Base-by-base conservation (phyloP, 2,113 vertebrate species). In the Turdus rufiventris region DNA sequence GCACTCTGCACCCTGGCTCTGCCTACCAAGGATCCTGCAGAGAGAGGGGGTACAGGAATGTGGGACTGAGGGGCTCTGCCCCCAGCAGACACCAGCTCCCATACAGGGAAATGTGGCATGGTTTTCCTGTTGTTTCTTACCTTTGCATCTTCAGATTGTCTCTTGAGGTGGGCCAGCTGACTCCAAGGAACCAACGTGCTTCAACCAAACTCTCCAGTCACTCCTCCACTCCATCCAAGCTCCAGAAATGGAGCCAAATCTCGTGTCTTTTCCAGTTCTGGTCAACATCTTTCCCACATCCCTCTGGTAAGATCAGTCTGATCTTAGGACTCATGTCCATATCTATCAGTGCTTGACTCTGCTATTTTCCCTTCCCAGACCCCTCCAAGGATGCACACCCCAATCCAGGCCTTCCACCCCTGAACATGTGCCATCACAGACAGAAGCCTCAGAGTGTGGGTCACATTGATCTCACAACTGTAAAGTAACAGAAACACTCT, bases 71-170 rank as follows among this genome's bases (percentile, higher is more conserved):
- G 33, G 28, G 56, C 25, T 66, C 82, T 53, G 26, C 31, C 29
- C 62, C 9, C 61, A 34, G 7, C 17, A 75, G 19, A 61, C 70
- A 23, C 45, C 71, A 43, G 38, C 29, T 58, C 56, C 51, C 2
- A 8, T 6, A 33, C 42, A 80, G 34, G 26, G 19, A 51, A 71
- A 53, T 0, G 0, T 26, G 66, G n/a, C 7, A 5, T 18, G 6
- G 19, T 25, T 45, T 83, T 42, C 40, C 42, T 13, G 21, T 4
- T 81, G 56, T 9, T 63, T 74, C 62, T 63, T 29, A 51, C 33
- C 51, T 43, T 33, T 17, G 12, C 43, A 29, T 58, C 86, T 92
- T 25, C 48, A 62, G 51, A 38, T 9, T n/a, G 29, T 25, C 51
- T 54, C 65, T 89, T 10, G 3, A 33, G 72, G 73, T 18, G 42